A percentile compares a stretch with the other conserved stretches of the same genome.
phyloP scores from a whole-genome alignment of 2,888 invertebrate genomes.

The Drosophila percnosoma region DNA sequence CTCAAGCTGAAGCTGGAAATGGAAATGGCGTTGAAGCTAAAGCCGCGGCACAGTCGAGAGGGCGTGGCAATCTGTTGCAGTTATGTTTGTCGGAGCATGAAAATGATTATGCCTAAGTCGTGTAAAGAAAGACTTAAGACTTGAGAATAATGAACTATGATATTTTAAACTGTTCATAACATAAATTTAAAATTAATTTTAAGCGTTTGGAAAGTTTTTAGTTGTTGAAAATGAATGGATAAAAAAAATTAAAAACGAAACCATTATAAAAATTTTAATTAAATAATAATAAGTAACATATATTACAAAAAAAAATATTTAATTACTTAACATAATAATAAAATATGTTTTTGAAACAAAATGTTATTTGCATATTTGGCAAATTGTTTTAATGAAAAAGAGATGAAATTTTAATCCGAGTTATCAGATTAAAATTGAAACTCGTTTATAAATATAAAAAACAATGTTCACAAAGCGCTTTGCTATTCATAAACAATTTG shows the following conservation, averaged over 20 bases:
- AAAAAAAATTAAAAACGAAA: background rate
- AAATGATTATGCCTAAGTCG: constrained; percentile 53
- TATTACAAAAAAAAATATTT: background rate
- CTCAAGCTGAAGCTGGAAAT: constrained; percentile 6
- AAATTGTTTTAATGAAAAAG: background rate
- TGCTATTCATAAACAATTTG: background rate
- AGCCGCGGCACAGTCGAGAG: constrained; percentile 38
- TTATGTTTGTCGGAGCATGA: constrained; percentile 45
- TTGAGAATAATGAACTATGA: background rate
- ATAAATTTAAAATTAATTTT: background rate
- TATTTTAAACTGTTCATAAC: background rate
- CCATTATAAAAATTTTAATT: background rate
- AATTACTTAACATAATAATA: background rate
- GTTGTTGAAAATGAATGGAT: background rate
- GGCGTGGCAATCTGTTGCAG: constrained; percentile 62
- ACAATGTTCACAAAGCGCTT: no score
- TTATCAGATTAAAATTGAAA: background rate
- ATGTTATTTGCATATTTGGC: background rate
- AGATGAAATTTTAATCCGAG: background rate
- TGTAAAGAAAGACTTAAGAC: constrained; percentile 19
- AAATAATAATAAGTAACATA: background rate
- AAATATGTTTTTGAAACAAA: background rate
- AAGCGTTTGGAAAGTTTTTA: background rate
- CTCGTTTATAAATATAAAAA: background rate
- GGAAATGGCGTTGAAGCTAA: constrained; percentile 6